Evolutionary conservation across 2,797 vertebrate genomes (phyloP), one percentile per base, ranked within the genome.

Genomic region (Poeciliopsis turneri): DNA sequence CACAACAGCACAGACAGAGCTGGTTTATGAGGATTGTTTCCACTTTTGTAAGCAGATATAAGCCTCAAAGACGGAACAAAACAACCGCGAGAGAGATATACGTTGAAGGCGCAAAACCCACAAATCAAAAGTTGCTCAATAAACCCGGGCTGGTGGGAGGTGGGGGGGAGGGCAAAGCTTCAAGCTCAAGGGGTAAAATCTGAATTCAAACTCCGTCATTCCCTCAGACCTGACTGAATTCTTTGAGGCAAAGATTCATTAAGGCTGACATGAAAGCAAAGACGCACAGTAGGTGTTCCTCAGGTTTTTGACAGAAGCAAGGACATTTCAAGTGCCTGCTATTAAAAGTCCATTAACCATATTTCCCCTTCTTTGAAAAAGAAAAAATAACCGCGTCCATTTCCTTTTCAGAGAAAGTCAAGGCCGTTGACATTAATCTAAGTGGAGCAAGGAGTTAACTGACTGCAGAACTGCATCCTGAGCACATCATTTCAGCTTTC

Each of bases 391-490:
- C 13, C 6, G 2, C 13, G 1, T 71, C 76, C 0, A 61, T 76
- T 16, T 74, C 72, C 64, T 71, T 77, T 87, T 83, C 75, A 82
- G 9, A 41, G 69, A 30, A 71, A 74, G 64, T 72, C 30, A 45
- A 64, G 47, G 36, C 57, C 30, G 72, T 66, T 15, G 18, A 11
- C 53, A 75, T 61, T 74, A n/a, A 71, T 68, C 33, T 2, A 33
- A 47, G n/a, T 39, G 25, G 53, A 81, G 51, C 9, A 33, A 53
- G 47, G 23, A 47, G n/a, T 39, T 77, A 66, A 81, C 78, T 66
- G 82, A 43, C 74, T 55, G 25, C 23, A 41, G 16, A 33, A 8
- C 1, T 71, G 68, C 36, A 83, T 83, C n/a, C 2, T 0, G 51
- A 78, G 43, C 3, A 20, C 18, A 53, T 74, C 0, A 45, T 51